Conservation (phyloP, 1,140 invertebrate species). For the Scaptomyza graminum region DNA sequence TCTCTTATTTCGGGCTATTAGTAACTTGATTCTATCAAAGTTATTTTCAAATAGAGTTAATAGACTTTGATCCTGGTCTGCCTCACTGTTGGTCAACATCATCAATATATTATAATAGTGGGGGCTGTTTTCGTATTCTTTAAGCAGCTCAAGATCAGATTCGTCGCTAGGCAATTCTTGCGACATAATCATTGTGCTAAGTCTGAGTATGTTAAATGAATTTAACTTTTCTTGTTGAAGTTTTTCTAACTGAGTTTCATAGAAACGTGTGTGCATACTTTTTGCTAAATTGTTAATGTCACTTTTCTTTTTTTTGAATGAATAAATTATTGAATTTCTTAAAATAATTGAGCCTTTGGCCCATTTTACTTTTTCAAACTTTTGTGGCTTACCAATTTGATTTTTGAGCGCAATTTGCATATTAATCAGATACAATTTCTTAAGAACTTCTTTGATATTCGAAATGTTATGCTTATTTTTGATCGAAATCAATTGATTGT, state of each 20-base stretch:
- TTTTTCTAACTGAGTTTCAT: not conserved
- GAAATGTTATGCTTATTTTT: not conserved
- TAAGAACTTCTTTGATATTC: slow-evolving; percentile 1
- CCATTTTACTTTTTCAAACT: too few relatives aligned
- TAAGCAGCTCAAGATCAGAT: slow-evolving; percentile 6
- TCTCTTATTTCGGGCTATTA: slow-evolving; percentile 7
- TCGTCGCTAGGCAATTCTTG: not conserved
- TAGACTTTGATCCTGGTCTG: not conserved
- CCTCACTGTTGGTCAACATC: not conserved
- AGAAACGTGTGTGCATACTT: slow-evolving; percentile 15
- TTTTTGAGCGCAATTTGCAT: slow-evolving; percentile 6
- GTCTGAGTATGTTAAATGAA: not conserved
- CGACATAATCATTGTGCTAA: slow-evolving; percentile 17
- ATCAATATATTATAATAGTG: slow-evolving; percentile 35
- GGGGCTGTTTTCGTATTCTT: slow-evolving; percentile 23
- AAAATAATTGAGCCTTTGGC: too few relatives aligned
- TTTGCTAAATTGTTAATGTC: not conserved
- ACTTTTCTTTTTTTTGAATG: not conserved
- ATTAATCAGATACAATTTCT: not conserved
- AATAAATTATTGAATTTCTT: too few relatives aligned
- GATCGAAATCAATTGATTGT: not conserved
- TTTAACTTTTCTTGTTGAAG: not conserved
- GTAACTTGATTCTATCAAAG: not conserved
- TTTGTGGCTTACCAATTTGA: not conserved
- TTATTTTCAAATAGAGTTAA: slow-evolving; percentile 22